Conservation (phyloP, 2,888 invertebrate species). For the Perizoma flavofasciatum region DNA sequence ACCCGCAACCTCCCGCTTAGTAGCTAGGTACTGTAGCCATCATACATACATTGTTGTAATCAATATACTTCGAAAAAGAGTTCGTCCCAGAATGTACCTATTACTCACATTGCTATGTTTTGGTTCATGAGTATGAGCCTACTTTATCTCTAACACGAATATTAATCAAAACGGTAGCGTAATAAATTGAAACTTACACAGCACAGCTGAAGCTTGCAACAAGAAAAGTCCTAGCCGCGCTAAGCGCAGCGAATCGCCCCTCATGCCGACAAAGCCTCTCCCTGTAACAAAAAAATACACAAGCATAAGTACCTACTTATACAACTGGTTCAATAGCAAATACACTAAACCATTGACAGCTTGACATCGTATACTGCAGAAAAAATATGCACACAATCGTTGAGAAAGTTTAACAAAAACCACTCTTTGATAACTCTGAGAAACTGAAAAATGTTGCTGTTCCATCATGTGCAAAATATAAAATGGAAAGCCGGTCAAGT, state of each 20-base stretch:
- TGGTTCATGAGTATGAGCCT: too few species aligned
- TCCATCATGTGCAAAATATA: conserved; percentile 44
- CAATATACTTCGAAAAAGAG: too few species aligned
- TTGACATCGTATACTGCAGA: conserved; percentile 20
- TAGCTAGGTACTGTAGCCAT: too few species aligned
- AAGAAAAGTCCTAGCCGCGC: conserved; percentile 73
- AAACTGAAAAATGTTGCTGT: neutral
- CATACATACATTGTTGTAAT: too few species aligned
- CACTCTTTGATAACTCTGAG: conserved; percentile 12
- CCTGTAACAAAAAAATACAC: conserved; percentile 51
- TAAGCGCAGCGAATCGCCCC: conserved; percentile 70
- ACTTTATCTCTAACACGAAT: too few species aligned
- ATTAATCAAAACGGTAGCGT: neutral
- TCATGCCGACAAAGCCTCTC: conserved; percentile 63
- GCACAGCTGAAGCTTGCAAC: conserved; percentile 67
- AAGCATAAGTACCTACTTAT: conserved; percentile 9
- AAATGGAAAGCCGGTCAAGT: conserved; percentile 60
- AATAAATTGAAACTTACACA: conserved; percentile 59
- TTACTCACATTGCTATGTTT: too few species aligned
- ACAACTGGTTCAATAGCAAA: conserved; percentile 2
- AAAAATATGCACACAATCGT: conserved; percentile 41
- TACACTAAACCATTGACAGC: conserved; percentile 38
- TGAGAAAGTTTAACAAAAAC: conserved; percentile 51
- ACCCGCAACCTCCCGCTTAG: too few species aligned
- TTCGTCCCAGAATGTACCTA: too few species aligned